Evolutionary conservation across 2,888 invertebrate genomes (phyloP), one percentile per base, ranked within the genome.

Genomic region (Scaptomyza polygonia): DNA sequence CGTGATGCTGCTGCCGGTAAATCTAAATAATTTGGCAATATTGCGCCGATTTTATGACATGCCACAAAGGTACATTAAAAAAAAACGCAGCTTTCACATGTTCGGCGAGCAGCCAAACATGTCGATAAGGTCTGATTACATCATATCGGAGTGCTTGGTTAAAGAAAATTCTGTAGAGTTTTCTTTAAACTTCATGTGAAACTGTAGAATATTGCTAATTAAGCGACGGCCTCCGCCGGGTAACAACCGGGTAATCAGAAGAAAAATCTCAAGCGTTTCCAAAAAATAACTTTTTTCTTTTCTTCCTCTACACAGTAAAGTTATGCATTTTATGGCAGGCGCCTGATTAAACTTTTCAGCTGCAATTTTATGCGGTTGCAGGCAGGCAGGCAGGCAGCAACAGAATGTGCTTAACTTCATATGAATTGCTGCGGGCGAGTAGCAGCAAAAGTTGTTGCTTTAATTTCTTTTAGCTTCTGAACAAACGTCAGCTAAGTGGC

Each of bases 21-120:
- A 84, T 85, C 89, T 88, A 85, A 85, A 85, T 85, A 85, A 88
- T 85, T 85, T 86, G 83, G 77, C 79, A 88, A 85, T 85, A 87
- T 77, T 77, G 80, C 74, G 89, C 88, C 82, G 84, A 85, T 85
- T 85, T 85, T 88, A 88, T 86, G 67, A 79, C 77, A 83, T 56
- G 70, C 76, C 79, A 61, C 86, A 85, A 57, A 86, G 73, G 72
- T 69, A 66, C 86, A 88, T 84, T 85, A 86, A 82, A 75, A 63
- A 86, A 82, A 75, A 63, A 49, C 54, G 36, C 62, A 65, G 36
- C 57, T 48, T 49, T 42, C 21, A 12, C 39, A 43, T 44, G 42
- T 11, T 16, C 47, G 11, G 51, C 14, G 43, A 48, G 34, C 59
- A 27, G 53, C 8, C 36, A 51, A 40, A 39, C 47, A 47, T 56